A percentile compares a stretch with the other conserved stretches of the same genome.
phyloP scores from a whole-genome alignment of 1,140 invertebrate genomes.

The Bathynomus jamesi region DNA sequence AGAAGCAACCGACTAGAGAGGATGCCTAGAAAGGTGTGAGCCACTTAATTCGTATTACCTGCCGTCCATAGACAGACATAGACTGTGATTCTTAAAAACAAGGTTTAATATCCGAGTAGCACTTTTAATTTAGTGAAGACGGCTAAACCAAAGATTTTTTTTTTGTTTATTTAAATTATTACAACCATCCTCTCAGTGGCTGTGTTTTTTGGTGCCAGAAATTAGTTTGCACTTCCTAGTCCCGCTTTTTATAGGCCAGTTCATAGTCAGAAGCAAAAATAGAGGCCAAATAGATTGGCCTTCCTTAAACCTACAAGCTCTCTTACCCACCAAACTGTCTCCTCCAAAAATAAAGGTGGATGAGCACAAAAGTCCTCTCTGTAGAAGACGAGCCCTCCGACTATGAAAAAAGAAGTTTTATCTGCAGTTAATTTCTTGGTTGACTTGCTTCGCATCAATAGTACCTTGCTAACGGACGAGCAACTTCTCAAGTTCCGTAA shows the following conservation, averaged over 20 bases:
- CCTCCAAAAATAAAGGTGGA: constrained; percentile 2
- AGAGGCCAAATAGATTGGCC: no score
- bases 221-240: constrained; percentile 12
- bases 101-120: constrained; percentile 16
- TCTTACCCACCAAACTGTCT: not conserved
- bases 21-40: constrained; percentile 29
- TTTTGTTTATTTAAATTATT: constrained; percentile 11
- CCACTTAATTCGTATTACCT: constrained; percentile 17
- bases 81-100: constrained; percentile 28
- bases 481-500: constrained; percentile 51
- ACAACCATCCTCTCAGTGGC: constrained; percentile 18
- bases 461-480: constrained; percentile 46
- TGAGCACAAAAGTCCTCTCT: constrained; percentile 1
- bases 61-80: constrained; percentile 26
- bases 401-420: constrained; percentile 55
- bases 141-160: constrained; percentile 32
- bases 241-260: constrained; percentile 3
- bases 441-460: constrained; percentile 50
- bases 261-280: not conserved
- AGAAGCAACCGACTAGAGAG: constrained; percentile 22
- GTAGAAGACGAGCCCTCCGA: constrained; percentile 1
- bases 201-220: constrained; percentile 14
- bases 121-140: constrained; percentile 21
- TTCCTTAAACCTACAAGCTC: no score
- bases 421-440: constrained; percentile 58